phyloP scores from a whole-genome alignment of 1,140 invertebrate genomes.

The Drosophila ohnishii region DNA sequence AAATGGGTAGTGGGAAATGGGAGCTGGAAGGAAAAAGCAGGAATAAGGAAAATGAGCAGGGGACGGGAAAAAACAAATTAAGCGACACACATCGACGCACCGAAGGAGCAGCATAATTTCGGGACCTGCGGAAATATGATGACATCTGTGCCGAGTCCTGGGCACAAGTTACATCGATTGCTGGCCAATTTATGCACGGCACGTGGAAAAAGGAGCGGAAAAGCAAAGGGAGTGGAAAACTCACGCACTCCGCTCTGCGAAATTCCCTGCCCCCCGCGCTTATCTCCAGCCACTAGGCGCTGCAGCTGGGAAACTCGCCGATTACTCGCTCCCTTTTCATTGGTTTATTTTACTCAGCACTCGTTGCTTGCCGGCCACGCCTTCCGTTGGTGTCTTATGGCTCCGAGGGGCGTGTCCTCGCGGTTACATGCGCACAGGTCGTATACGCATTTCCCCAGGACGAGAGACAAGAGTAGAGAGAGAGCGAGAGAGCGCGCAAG shows the following conservation, averaged over 20 bases:
- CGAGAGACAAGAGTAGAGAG: constrained; percentile 1
- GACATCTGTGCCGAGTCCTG: constrained; percentile 64
- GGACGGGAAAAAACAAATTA: constrained; percentile 65
- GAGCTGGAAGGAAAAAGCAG: constrained; percentile 6
- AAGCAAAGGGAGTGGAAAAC: constrained; percentile 36
- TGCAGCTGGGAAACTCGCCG: constrained; percentile 48
- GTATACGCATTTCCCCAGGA: constrained; percentile 63
- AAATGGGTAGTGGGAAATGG: constrained; percentile 12
- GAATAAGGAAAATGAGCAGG: neutral
- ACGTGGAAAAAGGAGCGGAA: constrained; percentile 60
- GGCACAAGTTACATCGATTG: constrained; percentile 79
- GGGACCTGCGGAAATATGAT: constrained; percentile 50
- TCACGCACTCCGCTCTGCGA: constrained; percentile 49
- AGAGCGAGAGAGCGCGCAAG: constrained; percentile 19
- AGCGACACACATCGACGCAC: constrained; percentile 58
- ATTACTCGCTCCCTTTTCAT: constrained; percentile 33
- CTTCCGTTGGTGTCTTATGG: constrained; percentile 12
- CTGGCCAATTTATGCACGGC: constrained; percentile 75
- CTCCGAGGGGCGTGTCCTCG: constrained; percentile 44
- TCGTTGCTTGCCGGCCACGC: constrained; percentile 59
- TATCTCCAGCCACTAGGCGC: constrained; percentile 71
- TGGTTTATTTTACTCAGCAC: constrained; percentile 47
- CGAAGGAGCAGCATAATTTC: constrained; percentile 51
- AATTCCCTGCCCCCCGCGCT: constrained; percentile 47
- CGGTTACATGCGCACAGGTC: constrained; percentile 61